A percentile compares a stretch with the other conserved stretches of the same genome.
These are phyloP conservation scores for Cyclophora punctaria DNA, from an alignment of 2,888 invertebrate genomes.

Conservation along the genomic window DNA sequence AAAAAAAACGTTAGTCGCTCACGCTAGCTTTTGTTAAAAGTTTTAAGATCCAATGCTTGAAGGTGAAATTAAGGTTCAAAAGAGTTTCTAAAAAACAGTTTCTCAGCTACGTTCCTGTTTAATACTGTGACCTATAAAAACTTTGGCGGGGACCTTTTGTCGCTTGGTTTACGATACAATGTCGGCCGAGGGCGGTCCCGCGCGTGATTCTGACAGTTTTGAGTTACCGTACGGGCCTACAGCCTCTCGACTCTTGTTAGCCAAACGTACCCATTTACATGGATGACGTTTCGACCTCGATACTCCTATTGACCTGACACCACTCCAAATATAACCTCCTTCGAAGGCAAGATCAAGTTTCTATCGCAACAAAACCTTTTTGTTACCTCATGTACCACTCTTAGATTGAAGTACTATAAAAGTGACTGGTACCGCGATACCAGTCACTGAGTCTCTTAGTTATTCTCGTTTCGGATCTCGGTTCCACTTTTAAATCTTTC, in stretches of 20 bases:
- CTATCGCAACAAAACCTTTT: too few relatives aligned
- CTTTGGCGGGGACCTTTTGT: constrained; percentile 18
- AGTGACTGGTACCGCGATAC: too few relatives aligned
- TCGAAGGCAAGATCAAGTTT: too few relatives aligned
- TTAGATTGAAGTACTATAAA: too few relatives aligned
- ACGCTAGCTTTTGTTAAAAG: too few relatives aligned
- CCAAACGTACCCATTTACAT: constrained; percentile 18
- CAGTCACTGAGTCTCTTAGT: too few relatives aligned
- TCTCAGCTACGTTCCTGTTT: constrained; percentile 11
- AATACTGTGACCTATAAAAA: constrained; percentile 21
- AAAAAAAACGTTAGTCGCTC: too few relatives aligned
- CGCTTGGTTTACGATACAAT: constrained; percentile 17
- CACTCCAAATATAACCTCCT: constrained; percentile 12
- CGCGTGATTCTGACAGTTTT: constrained; percentile 31
- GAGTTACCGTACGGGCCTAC: constrained; percentile 32
- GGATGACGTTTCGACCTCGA: constrained; percentile 26
- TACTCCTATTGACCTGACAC: constrained; percentile 18
- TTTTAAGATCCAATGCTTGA: too few relatives aligned
- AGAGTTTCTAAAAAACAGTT: constrained; percentile 14
- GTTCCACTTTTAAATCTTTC: too few relatives aligned
- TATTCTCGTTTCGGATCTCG: too few relatives aligned
- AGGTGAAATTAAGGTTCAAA: background rate
- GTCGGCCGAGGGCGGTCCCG: constrained; percentile 13
- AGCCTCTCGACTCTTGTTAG: constrained; percentile 12
- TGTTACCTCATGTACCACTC: too few relatives aligned